Evolutionary conservation across 2,113 vertebrate genomes (phyloP).

Genomic region (Crotalus viridis): DNA sequence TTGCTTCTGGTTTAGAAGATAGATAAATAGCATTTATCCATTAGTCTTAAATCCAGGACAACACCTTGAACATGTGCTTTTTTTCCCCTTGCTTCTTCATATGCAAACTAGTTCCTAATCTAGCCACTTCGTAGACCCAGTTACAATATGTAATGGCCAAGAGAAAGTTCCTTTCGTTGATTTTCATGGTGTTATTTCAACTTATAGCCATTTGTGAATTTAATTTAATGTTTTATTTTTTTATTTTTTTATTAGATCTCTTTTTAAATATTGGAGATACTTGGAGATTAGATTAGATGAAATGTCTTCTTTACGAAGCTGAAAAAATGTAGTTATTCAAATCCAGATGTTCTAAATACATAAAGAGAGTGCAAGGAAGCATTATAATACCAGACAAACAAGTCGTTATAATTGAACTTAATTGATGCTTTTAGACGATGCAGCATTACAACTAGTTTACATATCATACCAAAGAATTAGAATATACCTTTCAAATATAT

Average conservation of each 20-base stretch:
- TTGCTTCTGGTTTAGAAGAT: neutral
- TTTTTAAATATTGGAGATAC: neutral
- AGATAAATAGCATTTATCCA: neutral
- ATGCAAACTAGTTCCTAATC: neutral
- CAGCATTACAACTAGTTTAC: conserved; percentile 55
- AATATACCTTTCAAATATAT: neutral
- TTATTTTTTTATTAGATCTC: neutral
- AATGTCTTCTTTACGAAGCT: conserved; percentile 38
- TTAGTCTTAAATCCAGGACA: neutral
- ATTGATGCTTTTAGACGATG: conserved; percentile 60
- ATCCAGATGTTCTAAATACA: conserved; percentile 35
- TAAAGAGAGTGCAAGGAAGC: conserved; percentile 54
- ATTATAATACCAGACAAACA: conserved; percentile 51
- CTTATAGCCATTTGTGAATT: neutral
- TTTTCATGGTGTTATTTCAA: neutral
- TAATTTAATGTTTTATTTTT: neutral
- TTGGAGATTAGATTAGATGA: conserved; percentile 1
- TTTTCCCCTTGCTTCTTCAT: neutral
- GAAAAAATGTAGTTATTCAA: conserved; percentile 43
- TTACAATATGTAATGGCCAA: neutral
- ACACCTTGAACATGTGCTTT: neutral
- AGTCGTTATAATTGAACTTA: conserved; percentile 59
- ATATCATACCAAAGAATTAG: conserved; percentile 39
- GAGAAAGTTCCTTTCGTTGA: neutral
- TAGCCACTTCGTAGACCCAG: neutral